Evolutionary conservation across 2,888 invertebrate species (phyloP), one percentile per base, ranked within the genome.

Genomic region (Keiferia lycopersicella): DNA sequence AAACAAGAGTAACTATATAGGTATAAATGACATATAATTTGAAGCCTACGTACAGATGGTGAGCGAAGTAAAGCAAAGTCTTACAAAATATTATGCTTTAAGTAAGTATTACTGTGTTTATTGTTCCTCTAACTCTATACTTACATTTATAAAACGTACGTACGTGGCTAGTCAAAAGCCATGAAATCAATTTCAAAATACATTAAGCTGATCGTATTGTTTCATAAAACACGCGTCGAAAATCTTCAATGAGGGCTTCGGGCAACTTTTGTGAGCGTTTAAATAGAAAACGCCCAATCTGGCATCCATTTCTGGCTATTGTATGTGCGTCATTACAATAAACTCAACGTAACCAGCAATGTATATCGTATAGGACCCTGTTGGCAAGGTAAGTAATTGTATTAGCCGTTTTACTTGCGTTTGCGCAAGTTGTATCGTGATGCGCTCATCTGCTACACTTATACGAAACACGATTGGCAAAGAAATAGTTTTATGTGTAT

Each of bases 361-460:
- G 26, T 26, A 26, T n/a, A n/a, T n/a, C 26, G 26, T 6, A 4
- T 4, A 26, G 6, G 26, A 26, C 26, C 26, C 26, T 26, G 26
- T 26, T 4, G 2, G 26, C 6, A 4, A 26, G 26, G 26, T 4
- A 26, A 26, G 26, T 26, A 26, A 26, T 4, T 26, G 26, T 26
- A 26, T 26, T 26, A 26, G 26, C 26, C 26, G 26, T 26, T 26
- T 26, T 87, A 86, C 50, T 77, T 75, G 70, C 75, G 76, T 68
- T 84, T 86, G 79, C 79, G 76, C 80, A 84, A 85, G 68, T 69
- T 67, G 68, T 69, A 77, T 88, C 88, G 89, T 91, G 89, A 87
- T 79, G 79, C 74, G 73, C 71, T 79, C 79, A 80, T 83, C 81
- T 80, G 80, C 84, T 85, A 81, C 30, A 56, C 26, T 34, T 34